Evolutionary conservation across 1,140 invertebrate species (phyloP), one percentile per base, ranked within the genome.

Genomic region (Leucophenga varia): DNA sequence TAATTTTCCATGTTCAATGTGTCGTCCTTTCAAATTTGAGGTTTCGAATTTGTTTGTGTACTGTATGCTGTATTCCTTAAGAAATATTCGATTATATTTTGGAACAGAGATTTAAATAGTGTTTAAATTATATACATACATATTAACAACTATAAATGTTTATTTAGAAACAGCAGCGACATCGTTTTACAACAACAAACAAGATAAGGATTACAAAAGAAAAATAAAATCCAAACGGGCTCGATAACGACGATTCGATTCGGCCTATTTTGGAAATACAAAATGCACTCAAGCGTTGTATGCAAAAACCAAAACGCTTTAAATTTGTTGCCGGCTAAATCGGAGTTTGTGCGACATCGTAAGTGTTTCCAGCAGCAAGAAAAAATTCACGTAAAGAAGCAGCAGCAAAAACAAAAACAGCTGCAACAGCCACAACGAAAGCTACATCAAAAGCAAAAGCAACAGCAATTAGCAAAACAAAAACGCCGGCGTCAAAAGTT

Each of bases 221-320:
- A 56, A 42, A 54, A 32, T 54, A 54, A 61, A 65, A 60, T 58
- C 67, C n/a, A n/a, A n/a, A n/a, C n/a, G n/a, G n/a, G n/a, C n/a
- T n/a, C n/a, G n/a, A n/a, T n/a, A n/a, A n/a, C 64, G 68, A 53
- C 39, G 43, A 39, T 18, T 16, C 14, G 47, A 50, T 52, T 44
- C 40, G 49, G 56, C 47, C 49, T 30, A 45, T 54, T 56, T 54
- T 43, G 49, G 44, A 49, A 45, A 55, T 61, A 63, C 69, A 72
- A 72, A 72, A 72, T 72, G 68, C 64, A 64, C 68, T 59, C 69
- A 55, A 60, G 59, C 61, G n/a, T n/a, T n/a, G 68, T 53, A 57
- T 54, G 57, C 61, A n/a, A n/a, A n/a, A n/a, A 46, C 35, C 12
- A 49, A 30, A 51, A 41, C 49, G 32, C 43, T 47, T 47, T 42